Percentiles rank a stretch among this genome's conserved stretches.
These are phyloP conservation scores for Fringilla coelebs DNA, from an alignment of 2,797 vertebrate species.

Conservation along the genomic window DNA sequence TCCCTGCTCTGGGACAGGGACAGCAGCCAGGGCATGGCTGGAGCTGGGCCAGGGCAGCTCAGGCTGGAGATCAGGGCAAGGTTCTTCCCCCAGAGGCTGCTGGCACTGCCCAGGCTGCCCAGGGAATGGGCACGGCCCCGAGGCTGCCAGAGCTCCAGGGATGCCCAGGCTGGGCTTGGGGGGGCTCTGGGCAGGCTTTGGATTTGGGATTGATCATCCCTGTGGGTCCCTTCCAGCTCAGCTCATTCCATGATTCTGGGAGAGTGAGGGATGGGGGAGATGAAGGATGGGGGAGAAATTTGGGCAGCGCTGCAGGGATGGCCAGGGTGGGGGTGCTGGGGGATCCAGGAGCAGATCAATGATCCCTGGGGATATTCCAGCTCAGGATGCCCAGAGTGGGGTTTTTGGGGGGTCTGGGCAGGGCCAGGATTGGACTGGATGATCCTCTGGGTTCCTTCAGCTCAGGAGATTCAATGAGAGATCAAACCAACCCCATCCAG, in stretches of 20 bases:
- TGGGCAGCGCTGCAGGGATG: background rate
- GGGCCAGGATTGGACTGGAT: fast-evolving
- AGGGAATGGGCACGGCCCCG: background rate
- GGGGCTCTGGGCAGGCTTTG: background rate
- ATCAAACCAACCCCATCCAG: background rate
- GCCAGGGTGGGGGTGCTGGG: background rate
- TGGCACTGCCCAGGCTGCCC: background rate
- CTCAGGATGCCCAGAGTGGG: too few relatives aligned
- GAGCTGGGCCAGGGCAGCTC: background rate
- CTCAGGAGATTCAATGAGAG: background rate
- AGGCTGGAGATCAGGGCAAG: background rate
- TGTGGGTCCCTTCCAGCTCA: too few relatives aligned
- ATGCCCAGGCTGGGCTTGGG: background rate
- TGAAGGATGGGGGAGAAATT: too few relatives aligned
- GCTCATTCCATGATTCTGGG: too few relatives aligned
- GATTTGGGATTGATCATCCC: too few relatives aligned
- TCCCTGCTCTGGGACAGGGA: background rate
- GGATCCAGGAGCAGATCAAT: too few relatives aligned
- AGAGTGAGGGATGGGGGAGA: too few relatives aligned
- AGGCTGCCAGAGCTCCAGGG: background rate
- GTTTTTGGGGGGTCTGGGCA: background rate
- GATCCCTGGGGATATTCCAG: too few relatives aligned
- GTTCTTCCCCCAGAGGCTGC: background rate
- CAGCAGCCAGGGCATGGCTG: background rate
- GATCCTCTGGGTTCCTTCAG: too few relatives aligned